phyloP scores from a whole-genome alignment of 2,888 invertebrate genomes.

The Anthrax anthrax region DNA sequence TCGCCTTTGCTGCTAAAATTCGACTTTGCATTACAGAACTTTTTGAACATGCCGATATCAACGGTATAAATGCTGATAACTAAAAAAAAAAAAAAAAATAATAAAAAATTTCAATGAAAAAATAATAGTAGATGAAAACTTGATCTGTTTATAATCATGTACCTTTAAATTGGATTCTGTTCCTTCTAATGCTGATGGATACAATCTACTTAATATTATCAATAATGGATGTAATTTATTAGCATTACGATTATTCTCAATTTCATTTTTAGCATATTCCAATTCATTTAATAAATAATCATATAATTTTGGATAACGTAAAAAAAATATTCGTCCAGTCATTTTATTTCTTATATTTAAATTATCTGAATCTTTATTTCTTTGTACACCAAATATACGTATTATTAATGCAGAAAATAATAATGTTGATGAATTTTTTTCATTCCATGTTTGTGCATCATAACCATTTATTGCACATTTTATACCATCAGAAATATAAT shows the following conservation, averaged over 20 bases:
- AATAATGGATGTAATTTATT: conserved; percentile 60
- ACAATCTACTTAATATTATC: conserved; percentile 60
- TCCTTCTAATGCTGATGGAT: conserved; percentile 59
- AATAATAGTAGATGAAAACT: not conserved
- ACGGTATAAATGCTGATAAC: conserved; percentile 50
- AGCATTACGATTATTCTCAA: conserved; percentile 25
- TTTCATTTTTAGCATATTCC: conserved; percentile 20
- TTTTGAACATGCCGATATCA: conserved; percentile 46
- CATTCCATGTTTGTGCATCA: conserved; percentile 59
- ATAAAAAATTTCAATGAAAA: conserved; percentile 3
- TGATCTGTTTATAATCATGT: not conserved
- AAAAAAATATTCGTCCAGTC: conserved; percentile 69
- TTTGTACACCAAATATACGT: conserved; percentile 74
- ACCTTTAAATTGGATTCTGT: conserved; percentile 54
- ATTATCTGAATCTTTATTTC: conserved; percentile 43
- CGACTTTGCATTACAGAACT: conserved; percentile 55
- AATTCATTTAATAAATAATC: conserved; percentile 40
- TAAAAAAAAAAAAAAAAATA: conserved; percentile 23
- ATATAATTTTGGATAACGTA: conserved; percentile 42
- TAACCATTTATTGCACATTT: conserved; percentile 60
- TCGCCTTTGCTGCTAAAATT: conserved; percentile 55
- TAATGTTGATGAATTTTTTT: conserved; percentile 74
- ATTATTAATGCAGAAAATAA: conserved; percentile 70
- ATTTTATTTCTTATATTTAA: conserved; percentile 50
- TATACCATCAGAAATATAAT: conserved; percentile 55